Conservation (phyloP, 2,888 invertebrate species). For the Trilocha varians region DNA sequence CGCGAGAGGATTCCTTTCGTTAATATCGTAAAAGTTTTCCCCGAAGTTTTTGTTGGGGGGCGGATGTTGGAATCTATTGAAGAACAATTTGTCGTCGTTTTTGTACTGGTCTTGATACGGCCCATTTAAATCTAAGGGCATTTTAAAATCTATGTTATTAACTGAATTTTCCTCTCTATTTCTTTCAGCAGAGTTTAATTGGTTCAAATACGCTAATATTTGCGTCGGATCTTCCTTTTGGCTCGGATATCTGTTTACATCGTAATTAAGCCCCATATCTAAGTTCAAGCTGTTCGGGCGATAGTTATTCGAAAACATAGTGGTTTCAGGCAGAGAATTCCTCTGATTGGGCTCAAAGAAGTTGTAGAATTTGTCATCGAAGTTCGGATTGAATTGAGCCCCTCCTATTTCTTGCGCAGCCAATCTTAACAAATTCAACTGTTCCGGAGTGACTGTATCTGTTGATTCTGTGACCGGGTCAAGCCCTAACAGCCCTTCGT, state of each 20-base stretch:
- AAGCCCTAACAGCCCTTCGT: slow-evolving; percentile 42
- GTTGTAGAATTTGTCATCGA: slow-evolving; percentile 54
- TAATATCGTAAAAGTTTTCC: slow-evolving; percentile 45
- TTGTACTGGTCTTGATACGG: slow-evolving; percentile 45
- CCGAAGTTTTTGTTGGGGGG: slow-evolving; percentile 45
- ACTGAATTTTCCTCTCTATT: slow-evolving; percentile 37
- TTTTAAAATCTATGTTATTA: slow-evolving; percentile 47
- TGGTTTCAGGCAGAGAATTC: slow-evolving; percentile 55
- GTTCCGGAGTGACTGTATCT: slow-evolving; percentile 55
- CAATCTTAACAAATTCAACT: slow-evolving; percentile 56
- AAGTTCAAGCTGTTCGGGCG: slow-evolving; percentile 57
- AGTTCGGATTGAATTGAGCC: slow-evolving; percentile 55
- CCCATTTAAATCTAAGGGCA: slow-evolving; percentile 47
- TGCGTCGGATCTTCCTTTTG: slow-evolving; percentile 53
- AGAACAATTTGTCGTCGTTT: slow-evolving; percentile 50
- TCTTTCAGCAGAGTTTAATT: slow-evolving; percentile 44
- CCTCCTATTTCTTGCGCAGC: slow-evolving; percentile 69
- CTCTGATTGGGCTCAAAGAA: slow-evolving; percentile 65
- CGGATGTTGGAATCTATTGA: slow-evolving; percentile 39
- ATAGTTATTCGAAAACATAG: slow-evolving; percentile 48
- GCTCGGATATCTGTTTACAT: slow-evolving; percentile 45
- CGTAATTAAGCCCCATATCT: slow-evolving; percentile 49
- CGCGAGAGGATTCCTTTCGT: slow-evolving; percentile 37
- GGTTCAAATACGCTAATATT: slow-evolving; percentile 47
- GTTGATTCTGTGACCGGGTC: slow-evolving; percentile 41